phyloP scores from a whole-genome alignment of 2,888 invertebrate species.

The Cremastinae sp. region DNA sequence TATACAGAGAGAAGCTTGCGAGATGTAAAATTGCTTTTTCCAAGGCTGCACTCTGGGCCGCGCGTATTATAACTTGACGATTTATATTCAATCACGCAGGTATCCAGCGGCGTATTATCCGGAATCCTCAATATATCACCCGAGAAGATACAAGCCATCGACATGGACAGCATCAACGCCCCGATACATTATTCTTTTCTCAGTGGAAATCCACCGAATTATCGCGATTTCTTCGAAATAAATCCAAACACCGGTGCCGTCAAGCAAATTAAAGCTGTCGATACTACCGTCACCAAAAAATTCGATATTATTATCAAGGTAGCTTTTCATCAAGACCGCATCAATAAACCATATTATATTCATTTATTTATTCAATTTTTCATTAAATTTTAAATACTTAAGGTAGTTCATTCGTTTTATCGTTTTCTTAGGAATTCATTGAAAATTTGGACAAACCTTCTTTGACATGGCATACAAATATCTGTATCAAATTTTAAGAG shows the following conservation, averaged over 20 bases:
- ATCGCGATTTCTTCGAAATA: constrained; percentile 91
- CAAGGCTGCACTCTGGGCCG: not conserved
- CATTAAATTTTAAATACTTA: not conserved
- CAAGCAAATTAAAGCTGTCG: constrained; percentile 90
- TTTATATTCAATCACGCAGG: constrained; percentile 80
- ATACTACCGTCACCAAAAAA: constrained; percentile 88
- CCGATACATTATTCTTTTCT: constrained; percentile 91
- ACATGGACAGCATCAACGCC: constrained; percentile 93
- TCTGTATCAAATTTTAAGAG: no score
- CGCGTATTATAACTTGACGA: constrained; percentile 11
- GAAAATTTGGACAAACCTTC: no score
- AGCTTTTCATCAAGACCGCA: constrained; percentile 63
- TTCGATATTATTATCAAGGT: constrained; percentile 92
- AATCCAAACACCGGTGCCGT: constrained; percentile 90
- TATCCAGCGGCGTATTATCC: constrained; percentile 90
- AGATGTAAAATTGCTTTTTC: not conserved
- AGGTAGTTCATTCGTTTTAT: no score
- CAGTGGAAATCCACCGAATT: constrained; percentile 89
- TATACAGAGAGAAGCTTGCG: not conserved
- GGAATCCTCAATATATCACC: constrained; percentile 92
- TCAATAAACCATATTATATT: no score
- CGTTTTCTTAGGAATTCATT: no score
- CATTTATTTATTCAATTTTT: constrained; percentile 8
- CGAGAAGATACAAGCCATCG: constrained; percentile 94
- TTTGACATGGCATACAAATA: no score